Conservation (phyloP, 53 echinoderm and acorn worm species). For the Arbacia lixula region DNA sequence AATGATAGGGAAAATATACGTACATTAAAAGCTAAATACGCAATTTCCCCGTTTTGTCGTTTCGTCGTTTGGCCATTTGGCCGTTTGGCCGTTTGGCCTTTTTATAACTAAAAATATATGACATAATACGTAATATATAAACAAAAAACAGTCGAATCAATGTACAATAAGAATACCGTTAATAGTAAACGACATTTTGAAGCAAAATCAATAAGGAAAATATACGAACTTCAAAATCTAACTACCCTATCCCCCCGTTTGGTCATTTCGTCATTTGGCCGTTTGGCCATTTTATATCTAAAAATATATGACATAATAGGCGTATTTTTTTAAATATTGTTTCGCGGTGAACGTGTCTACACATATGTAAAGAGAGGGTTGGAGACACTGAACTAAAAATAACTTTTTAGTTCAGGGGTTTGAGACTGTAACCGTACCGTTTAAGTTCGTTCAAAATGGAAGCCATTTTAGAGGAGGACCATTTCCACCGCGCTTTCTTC, state of each 20-base stretch:
- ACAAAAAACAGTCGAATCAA: too few relatives aligned
- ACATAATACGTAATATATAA: too few relatives aligned
- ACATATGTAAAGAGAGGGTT: too few relatives aligned
- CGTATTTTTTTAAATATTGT: neutral
- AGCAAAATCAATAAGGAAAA: neutral
- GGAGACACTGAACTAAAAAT: too few relatives aligned
- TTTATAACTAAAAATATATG: too few relatives aligned
- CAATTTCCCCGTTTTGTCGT: too few relatives aligned
- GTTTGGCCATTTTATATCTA: constrained; percentile 57
- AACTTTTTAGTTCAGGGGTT: too few relatives aligned
- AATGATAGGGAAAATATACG: too few relatives aligned
- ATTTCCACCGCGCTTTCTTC: neutral
- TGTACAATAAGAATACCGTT: neutral
- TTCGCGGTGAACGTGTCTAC: too few relatives aligned
- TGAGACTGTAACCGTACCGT: constrained; percentile 27
- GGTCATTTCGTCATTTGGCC: constrained; percentile 1
- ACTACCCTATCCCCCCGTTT: neutral
- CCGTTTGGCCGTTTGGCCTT: too few relatives aligned
- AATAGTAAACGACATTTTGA: neutral
- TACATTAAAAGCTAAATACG: too few relatives aligned
- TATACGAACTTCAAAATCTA: neutral
- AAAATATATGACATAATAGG: neutral
- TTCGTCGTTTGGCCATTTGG: too few relatives aligned
- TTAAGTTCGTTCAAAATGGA: neutral
- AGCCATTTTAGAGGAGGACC: neutral